A percentile compares a stretch with the other conserved stretches of the same genome.
phyloP scores from a whole-genome alignment of 2,113 vertebrate species.

The Boulengeromyrus knoepffleri region DNA sequence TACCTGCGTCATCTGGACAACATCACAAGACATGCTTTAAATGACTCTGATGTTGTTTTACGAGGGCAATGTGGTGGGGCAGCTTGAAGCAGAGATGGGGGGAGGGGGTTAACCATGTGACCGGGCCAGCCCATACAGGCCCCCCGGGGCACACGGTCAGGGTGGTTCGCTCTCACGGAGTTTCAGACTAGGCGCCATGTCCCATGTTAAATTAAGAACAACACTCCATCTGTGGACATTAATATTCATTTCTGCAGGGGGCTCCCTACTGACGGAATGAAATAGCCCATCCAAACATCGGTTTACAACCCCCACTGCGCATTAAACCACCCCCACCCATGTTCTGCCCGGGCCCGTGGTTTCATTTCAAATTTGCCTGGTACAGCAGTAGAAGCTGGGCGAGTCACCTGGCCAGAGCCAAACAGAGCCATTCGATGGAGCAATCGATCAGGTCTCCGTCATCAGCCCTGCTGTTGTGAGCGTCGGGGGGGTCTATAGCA shows the following conservation, averaged over 20 bases:
- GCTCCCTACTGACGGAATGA: slow-evolving; percentile 13
- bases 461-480: neutral
- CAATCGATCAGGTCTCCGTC: neutral
- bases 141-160: neutral
- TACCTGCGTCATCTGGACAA: neutral
- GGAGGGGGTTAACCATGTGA: neutral
- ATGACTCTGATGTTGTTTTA: neutral
- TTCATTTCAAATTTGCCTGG: neutral
- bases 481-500: neutral
- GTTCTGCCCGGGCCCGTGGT: neutral
- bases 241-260: slow-evolving; percentile 17
- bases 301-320: neutral
- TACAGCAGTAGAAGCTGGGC: neutral
- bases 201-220: neutral
- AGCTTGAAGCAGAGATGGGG: neutral
- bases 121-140: neutral
- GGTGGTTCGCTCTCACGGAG: neutral
- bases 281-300: neutral
- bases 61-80: neutral
- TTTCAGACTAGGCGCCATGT: neutral
- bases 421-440: neutral
- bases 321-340: neutral
- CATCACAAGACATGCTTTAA: neutral
- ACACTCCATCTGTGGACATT: slow-evolving; percentile 12
- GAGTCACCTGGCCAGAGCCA: neutral